A percentile compares a stretch with the other conserved stretches of the same genome.
phyloP scores from a whole-genome alignment of 2,113 vertebrate genomes.

The Leptocoma aspasia region DNA sequence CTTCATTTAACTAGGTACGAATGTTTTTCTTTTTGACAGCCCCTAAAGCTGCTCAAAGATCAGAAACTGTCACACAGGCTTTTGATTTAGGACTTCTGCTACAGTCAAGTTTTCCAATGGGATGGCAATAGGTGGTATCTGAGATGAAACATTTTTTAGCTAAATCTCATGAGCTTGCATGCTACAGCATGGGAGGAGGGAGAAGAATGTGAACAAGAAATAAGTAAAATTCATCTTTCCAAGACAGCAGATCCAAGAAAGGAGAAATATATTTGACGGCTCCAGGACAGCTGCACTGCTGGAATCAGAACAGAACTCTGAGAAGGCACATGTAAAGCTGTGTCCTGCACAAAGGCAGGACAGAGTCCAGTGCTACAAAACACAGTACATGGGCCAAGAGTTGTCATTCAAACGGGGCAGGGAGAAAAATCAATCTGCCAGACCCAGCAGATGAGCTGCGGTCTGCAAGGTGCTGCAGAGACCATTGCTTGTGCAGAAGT shows the following conservation, averaged over 20 bases:
- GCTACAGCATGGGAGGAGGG: background rate
- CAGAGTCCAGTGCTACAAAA: background rate
- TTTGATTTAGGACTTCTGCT: conserved; percentile 24
- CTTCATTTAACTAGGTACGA: background rate
- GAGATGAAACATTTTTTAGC: background rate
- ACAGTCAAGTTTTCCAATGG: background rate
- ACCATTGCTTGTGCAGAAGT: background rate
- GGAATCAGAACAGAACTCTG: background rate
- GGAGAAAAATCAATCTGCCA: background rate
- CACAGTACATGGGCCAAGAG: background rate
- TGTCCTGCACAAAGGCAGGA: background rate
- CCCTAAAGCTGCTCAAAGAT: background rate
- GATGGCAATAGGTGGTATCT: background rate
- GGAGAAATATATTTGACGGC: background rate
- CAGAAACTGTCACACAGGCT: background rate
- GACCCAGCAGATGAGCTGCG: background rate
- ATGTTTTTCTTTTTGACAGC: conserved; percentile 1
- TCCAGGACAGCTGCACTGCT: background rate
- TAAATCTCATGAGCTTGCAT: background rate
- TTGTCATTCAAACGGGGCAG: background rate
- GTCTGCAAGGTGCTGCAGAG: background rate
- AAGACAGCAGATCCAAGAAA: background rate
- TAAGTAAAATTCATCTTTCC: background rate
- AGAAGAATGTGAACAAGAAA: background rate
- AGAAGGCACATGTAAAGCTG: background rate